Base-by-base conservation (phyloP, 2,113 vertebrate species). In the Aviceda subcristata region DNA sequence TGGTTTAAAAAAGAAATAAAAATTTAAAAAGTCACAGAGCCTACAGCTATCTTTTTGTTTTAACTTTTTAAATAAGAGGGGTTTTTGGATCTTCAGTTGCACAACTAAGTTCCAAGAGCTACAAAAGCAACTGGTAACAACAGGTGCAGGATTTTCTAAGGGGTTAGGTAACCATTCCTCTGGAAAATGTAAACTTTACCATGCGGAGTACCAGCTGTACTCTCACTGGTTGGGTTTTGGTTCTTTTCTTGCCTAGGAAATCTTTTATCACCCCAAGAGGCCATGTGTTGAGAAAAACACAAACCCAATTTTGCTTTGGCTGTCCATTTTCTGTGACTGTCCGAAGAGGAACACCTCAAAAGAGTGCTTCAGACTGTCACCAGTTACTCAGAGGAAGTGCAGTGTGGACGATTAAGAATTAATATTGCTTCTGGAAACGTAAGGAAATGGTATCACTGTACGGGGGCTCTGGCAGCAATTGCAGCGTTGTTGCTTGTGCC, bases 201-300 rank as follows among this genome's bases (percentile, higher is more conserved):
- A 13, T 13, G 22, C 36, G 24, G 22, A 55, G 6, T n/a, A 48
- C 2, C 8, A 64, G 29, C 36, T 55, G 9, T n/a, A 75, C 23
- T 17, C 1, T 1, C 15, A 45, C 15, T 63, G 13, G 7, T 32
- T 62, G 7, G 1, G 22, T 53, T 51, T 56, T 11, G 13, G 3
- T 3, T 30, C 21, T 81, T 78, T n/a, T 8, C 27, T 90, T 46
- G 7, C 7, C 30, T 64, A 51, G 10, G 32, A 83, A 90, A 76
- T 41, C 10, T 57, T 72, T 69, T 45, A 19, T 41, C 11, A 73
- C 1, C 6, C 5, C 36, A 66, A 88, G 14, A 74, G 10, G 11
- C 3, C 9, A 14, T 0, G 0, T 39, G 9, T 8, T 27, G 16
- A 76, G 19, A 71, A 88, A 88, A 83, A 50, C 10, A 63, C 5